Base-by-base conservation (phyloP, 2,888 invertebrate genomes). In the Sinelater perroti region DNA sequence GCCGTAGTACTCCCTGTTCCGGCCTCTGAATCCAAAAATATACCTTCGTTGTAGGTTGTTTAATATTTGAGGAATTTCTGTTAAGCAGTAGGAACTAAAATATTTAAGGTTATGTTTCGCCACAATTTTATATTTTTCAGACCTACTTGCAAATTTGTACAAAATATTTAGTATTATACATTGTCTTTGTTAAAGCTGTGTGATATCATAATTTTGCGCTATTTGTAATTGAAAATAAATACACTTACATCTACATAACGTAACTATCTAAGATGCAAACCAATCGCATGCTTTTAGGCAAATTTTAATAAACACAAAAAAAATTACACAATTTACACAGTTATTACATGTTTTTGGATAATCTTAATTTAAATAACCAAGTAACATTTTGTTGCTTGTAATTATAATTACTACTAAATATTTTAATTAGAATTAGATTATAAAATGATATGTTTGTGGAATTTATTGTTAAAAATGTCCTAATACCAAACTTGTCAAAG, bases 1-100 rank as follows among this genome's bases (percentile, higher is more conserved):
- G 60, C 89, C 89, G 70, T 83, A 81, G 71, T 90, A 90, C 70
- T 87, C 85, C 69, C 87, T 86, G 54, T 82, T 86, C 24, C 50
- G 63, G 5, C 51, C 47, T 16, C 51, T 13, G 26, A 60, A 44
- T 14, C 4, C 28, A 46, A 31, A 31, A 30, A 62, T 52, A 65
- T 70, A 73, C 35, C 64, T 67, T 57, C 64, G 66, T 30, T 56
- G 58, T 11, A 10, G 21, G 8, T 46, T 30, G 4, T 24, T 21
- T 13, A 40, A 14, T 14, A 40, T 11, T 7, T 40, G 40, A 4
- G 26, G 2, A 7, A 14, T 8, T 7, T 40, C 40, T 40, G 21
- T 2, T 10, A 28, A 28, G 2, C 2, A 8, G 10, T 2, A 5
- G 10, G 24, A 2, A 11, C 40, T 40, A 40, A 3, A 44, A 30